Base-by-base conservation (phyloP, 2,888 invertebrate genomes). In the Phaedon cochleariae region DNA sequence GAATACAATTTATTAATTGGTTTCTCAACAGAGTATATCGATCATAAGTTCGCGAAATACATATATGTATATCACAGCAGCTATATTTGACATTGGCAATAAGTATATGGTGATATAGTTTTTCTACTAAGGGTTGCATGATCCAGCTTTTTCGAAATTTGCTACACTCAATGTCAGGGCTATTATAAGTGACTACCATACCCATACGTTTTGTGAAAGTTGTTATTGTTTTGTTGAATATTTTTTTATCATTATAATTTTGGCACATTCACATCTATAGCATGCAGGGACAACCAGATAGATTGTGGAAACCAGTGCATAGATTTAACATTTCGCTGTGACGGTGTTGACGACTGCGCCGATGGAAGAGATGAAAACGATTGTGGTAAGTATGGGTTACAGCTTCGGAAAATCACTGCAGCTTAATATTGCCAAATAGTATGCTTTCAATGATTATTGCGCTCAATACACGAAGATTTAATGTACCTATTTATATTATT, bases 351-450 rank as follows among this genome's bases (percentile, higher is more conserved):
- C 22, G 89, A 90, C 77, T 90, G 90, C 79, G 80, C 81, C 49
- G 86, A 88, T 77, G 85, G 85, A 61, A 85, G 85, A 49, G 90
- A 90, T 79, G 90, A 90, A 82, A 66, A 71, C 6, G 83, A 85
- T 71, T 90, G 90, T 78, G 81, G 80, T 85, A 83, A 72, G 73
- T 57, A 29, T 6, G 55, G 22, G 20, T 31, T 21, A 3, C 12
- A 0, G 55, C 55, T 55, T 55, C 15, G 26, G 26, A 53, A 18
- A 0, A 18, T 31, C 34, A 17, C 21, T 21, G 7, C 17, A 34
- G 41, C 15, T n/a, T 15, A 1, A 41, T 10, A 41, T 26, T 15
- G 17, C 41, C 12, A 21, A 17, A n/a, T 21, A 12, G 20, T 57
- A 22, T 17, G 48, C 48, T 48, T 48, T 20, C 48, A 48, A 12